These are phyloP conservation scores for Protodeltote pygarga DNA, from an alignment of 2,888 invertebrate species.

Conservation along the genomic window DNA sequence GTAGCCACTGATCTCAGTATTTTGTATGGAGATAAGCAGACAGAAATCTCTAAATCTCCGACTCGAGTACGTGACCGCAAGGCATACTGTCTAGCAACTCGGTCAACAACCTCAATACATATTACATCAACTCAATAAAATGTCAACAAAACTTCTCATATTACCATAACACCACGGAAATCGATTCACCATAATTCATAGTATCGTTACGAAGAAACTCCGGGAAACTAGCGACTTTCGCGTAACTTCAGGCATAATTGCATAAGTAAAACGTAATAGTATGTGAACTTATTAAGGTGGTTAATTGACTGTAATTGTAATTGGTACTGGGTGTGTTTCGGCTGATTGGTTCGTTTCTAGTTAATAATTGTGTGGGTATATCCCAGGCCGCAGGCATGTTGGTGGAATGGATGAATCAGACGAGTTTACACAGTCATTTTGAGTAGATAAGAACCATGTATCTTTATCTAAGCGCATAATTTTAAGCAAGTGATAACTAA, in stretches of 20 bases:
- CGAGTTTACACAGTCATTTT: too few species aligned
- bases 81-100: too few species aligned
- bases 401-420: too few species aligned
- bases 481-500: too few species aligned
- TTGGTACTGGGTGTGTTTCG: conserved; percentile 12
- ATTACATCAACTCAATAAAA: conserved; percentile 11
- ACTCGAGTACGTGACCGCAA: too few species aligned
- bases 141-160: not conserved
- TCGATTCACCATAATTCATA: conserved; percentile 2
- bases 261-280: conserved; percentile 37
- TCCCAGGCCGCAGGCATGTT: conserved; percentile 11
- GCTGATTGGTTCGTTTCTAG: conserved; percentile 31
- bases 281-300: conserved; percentile 23
- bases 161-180: not conserved
- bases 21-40: too few species aligned
- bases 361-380: conserved; percentile 5
- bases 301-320: conserved; percentile 33
- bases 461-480: too few species aligned
- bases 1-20: too few species aligned
- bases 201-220: not conserved
- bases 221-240: not conserved
- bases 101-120: not conserved
- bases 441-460: too few species aligned
- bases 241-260: conserved; percentile 23
- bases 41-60: too few species aligned